Percentiles rank a stretch among this genome's conserved stretches.
Conservation (phyloP, 2,797 vertebrate genomes). For the Falco berigora region DNA sequence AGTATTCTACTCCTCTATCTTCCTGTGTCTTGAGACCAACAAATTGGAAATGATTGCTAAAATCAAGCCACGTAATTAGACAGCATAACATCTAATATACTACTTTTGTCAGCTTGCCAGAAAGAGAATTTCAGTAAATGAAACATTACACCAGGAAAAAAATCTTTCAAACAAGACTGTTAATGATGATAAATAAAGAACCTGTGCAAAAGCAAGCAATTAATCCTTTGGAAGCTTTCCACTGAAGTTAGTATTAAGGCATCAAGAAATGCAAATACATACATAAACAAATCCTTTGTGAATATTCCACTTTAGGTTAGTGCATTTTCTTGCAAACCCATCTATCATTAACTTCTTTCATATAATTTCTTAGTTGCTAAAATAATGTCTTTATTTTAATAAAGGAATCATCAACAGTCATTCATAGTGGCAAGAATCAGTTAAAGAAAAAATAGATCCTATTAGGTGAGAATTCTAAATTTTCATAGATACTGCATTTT, state of each 20-base stretch:
- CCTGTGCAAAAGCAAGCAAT: slow-evolving; percentile 55
- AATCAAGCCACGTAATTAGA: slow-evolving; percentile 61
- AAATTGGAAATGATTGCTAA: slow-evolving; percentile 65
- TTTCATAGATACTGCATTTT: not conserved
- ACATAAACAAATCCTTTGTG: slow-evolving; percentile 36
- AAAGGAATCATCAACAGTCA: not conserved
- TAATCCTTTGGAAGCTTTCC: slow-evolving; percentile 58
- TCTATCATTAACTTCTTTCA: not conserved
- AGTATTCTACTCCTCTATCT: not conserved
- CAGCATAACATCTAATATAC: slow-evolving; percentile 51
- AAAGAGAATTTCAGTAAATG: slow-evolving; percentile 64
- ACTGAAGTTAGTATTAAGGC: slow-evolving; percentile 53
- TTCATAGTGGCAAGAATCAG: not conserved
- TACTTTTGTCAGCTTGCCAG: slow-evolving; percentile 57
- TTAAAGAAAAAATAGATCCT: not conserved
- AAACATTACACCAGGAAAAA: slow-evolving; percentile 53
- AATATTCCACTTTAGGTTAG: slow-evolving; percentile 11
- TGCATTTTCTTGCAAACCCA: not conserved
- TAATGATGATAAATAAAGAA: slow-evolving; percentile 70
- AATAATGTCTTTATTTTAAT: not conserved
- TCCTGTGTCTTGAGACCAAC: slow-evolving; percentile 34
- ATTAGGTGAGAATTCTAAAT: not conserved
- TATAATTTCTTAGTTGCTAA: not conserved
- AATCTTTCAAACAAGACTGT: slow-evolving; percentile 34
- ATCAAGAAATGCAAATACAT: slow-evolving; percentile 43